Base-by-base conservation (phyloP, 2,113 vertebrate species). In the Melospiza melodia region DNA sequence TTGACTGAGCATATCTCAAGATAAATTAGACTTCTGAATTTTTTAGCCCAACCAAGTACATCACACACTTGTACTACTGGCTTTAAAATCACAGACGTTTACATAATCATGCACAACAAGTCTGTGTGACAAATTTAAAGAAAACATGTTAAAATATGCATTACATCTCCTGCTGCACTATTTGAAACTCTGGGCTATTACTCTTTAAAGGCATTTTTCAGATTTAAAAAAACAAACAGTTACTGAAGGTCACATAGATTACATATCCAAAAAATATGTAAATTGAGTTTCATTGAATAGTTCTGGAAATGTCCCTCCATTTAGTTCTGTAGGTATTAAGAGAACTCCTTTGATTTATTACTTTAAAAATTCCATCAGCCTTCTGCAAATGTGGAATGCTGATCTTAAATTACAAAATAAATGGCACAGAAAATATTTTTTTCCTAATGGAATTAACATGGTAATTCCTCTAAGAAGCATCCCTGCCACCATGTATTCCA, bases 101-200 rank as follows among this genome's bases (percentile, higher is more conserved):
- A 83, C 23, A 85, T 84, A 94, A 81, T 54, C 75, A 89, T 2
- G 62, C 79, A 79, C 73, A 84, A 78, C 41, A 77, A 93, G 90
- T 13, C 62, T 48, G 63, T 57, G 82, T 67, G 90, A 83, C 75
- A 95, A 97, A 97, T 93, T 77, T 77, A 92, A 94, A 94, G 88
- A 92, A 94, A 95, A 94, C 57, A 90, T 39, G 66, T 79, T 95
- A 92, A 96, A 96, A 96, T 90, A 97, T 87, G 80, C 80, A 97
- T 96, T 86, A 95, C 73, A 65, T 88, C 94, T 69, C 65, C 87
- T 88, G 31, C 85, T 74, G 81, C 5, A 43, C 74, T 59, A 72
- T 78, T 92, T 92, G 73, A 90, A 97, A 94, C 84, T 96, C 93
- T 74, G 66, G 74, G 87, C 92, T 86, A 86, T 89, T 95, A 68